These are phyloP conservation scores for Gastrophryne carolinensis DNA, from an alignment of 2,797 vertebrate species.

Conservation along the genomic window DNA sequence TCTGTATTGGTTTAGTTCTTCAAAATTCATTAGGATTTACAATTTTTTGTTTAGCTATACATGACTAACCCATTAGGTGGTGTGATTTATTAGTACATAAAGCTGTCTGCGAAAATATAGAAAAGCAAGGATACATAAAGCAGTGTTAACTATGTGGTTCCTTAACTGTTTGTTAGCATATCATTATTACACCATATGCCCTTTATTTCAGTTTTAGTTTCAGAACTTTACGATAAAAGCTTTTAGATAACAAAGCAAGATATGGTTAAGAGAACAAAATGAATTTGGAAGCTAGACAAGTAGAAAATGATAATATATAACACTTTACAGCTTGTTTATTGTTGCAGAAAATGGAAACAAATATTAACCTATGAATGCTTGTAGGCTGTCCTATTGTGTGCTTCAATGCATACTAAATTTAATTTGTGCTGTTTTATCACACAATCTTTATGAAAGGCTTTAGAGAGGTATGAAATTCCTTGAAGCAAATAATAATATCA, in stretches of 20 bases:
- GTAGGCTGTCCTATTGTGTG: slow-evolving; percentile 14
- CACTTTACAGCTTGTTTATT: not conserved
- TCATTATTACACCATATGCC: not conserved
- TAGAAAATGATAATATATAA: slow-evolving; percentile 1
- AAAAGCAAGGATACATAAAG: not conserved
- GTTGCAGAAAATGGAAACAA: not conserved
- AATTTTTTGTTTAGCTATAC: not conserved
- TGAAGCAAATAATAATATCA: slow-evolving; percentile 12
- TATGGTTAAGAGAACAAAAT: not conserved
- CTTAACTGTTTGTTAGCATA: not conserved
- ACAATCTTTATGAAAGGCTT: slow-evolving; percentile 12
- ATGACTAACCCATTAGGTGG: not conserved
- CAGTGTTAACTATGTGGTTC: not conserved
- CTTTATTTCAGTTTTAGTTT: not conserved
- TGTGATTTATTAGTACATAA: not conserved
- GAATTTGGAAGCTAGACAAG: not conserved
- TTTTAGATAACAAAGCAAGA: not conserved
- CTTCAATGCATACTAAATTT: slow-evolving; percentile 10
- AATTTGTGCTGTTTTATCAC: slow-evolving; percentile 14
- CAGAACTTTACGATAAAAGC: not conserved
- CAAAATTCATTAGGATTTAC: too few species aligned
- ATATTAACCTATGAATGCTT: slow-evolving; percentile 12
- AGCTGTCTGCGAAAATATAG: not conserved
- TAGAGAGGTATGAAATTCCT: slow-evolving; percentile 13
- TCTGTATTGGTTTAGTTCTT: too few species aligned